phyloP scores from a whole-genome alignment of 2,113 vertebrate genomes.

The Tapirus terrestris region DNA sequence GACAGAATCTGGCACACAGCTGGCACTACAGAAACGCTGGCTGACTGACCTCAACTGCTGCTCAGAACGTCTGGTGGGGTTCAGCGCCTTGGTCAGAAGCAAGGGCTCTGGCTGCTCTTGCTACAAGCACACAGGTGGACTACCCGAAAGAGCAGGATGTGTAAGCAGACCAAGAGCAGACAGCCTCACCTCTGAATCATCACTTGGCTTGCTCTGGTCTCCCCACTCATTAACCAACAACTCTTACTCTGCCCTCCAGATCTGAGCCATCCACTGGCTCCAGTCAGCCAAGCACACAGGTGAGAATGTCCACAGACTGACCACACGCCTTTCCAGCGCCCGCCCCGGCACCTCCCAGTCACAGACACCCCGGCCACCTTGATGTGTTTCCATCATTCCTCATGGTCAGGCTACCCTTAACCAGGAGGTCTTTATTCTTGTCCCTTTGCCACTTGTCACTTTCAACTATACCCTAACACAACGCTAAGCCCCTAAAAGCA shows the following conservation, averaged over 20 bases:
- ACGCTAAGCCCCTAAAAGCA: background rate
- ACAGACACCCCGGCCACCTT: fast-evolving
- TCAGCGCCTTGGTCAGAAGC: fast-evolving
- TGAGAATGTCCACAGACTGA: fast-evolving
- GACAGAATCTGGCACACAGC: background rate
- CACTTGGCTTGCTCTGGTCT: background rate
- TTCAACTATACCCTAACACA: background rate
- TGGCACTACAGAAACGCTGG: background rate
- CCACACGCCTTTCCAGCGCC: background rate
- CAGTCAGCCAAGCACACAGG: background rate
- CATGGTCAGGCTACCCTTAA: background rate
- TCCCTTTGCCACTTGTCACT: background rate
- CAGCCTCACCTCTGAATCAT: fast-evolving
- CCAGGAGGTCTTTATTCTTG: background rate
- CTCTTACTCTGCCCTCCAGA: fast-evolving
- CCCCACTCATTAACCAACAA: fast-evolving
- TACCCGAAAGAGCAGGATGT: fast-evolving
- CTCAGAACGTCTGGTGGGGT: background rate
- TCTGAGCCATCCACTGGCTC: fast-evolving
- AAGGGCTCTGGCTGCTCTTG: background rate
- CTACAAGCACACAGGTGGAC: background rate
- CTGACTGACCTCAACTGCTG: background rate
- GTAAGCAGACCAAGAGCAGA: background rate
- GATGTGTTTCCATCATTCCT: background rate
- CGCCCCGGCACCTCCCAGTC: background rate